Evolutionary conservation across 2,113 vertebrate species (phyloP).

Genomic region (Gulo gulo): DNA sequence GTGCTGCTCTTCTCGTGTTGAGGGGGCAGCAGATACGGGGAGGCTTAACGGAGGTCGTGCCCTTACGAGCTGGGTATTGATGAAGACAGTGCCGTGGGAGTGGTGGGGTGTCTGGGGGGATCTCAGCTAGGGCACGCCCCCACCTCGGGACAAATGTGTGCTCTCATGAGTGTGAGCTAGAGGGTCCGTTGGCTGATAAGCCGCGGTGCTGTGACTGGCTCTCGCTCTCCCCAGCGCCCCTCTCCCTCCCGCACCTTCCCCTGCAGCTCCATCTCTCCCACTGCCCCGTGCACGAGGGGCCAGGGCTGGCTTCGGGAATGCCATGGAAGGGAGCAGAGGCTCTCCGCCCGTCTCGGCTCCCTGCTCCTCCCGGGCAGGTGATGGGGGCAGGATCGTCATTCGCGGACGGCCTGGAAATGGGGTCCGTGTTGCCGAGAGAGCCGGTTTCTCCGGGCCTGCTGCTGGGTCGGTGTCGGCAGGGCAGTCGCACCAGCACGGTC

Average conservation of each 20-base stretch:
- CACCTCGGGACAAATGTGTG: not conserved
- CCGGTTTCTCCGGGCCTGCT: accelerated
- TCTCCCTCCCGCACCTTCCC: not conserved
- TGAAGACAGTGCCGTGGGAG: accelerated
- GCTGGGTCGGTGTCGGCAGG: accelerated
- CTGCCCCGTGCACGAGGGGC: not conserved
- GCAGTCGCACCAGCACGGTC: not conserved
- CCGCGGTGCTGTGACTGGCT: not conserved
- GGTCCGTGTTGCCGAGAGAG: accelerated
- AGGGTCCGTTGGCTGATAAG: not conserved
- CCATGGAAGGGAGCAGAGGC: not conserved
- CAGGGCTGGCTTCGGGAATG: too few species aligned
- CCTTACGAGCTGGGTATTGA: accelerated
- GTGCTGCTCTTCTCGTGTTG: not conserved
- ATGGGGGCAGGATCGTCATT: not conserved
- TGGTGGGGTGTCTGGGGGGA: not conserved
- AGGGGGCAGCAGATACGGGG: not conserved
- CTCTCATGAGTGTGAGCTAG: not conserved
- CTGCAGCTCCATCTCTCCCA: not conserved
- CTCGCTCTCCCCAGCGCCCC: too few species aligned
- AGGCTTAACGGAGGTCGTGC: not conserved
- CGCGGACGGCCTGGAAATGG: accelerated
- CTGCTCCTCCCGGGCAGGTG: accelerated
- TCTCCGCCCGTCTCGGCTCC: not conserved
- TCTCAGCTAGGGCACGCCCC: not conserved